Base-by-base conservation (phyloP, 2,797 vertebrate species). In the Catostomus latipinnis region DNA sequence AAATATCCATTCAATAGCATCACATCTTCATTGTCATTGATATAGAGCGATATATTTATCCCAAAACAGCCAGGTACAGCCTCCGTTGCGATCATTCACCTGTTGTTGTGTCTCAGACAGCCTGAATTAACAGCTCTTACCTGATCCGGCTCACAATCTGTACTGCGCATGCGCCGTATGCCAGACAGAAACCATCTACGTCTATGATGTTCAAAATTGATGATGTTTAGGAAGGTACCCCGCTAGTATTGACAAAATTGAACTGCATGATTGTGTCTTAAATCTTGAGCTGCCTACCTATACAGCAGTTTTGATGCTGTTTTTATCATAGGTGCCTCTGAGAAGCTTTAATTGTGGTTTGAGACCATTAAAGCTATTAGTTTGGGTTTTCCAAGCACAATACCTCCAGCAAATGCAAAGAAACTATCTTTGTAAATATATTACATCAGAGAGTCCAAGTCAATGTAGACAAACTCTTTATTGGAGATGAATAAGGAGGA, bases 121-220 rank as follows among this genome's bases (percentile, higher is more conserved):
- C 81, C 53, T 82, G 77, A 71, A 87, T 86, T 88, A 86, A 63
- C 79, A 54, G 65, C 45, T 43, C 69, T 73, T 90, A 93, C 92
- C 91, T 93, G 92, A 88, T 90, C 88, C 84, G 53, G 34, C 34
- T 34, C 34, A 34, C 34, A 34, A 34, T 34, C 34, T 34, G 34
- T 34, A 34, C 2, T 34, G 34, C 34, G 34, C 34, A 34, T 34
- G 34, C 34, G 34, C 34, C 34, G 34, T 34, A 34, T 34, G 34
- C 34, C 34, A 34, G 4, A 34, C 34, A 34, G 34, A 34, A 22
- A 3, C 34, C 34, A 4, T 2, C 22, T 22, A 22, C 3, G 34
- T 34, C 4, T 34, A 34, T 34, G 34, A 34, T 34, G 34, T 34
- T 34, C 34, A 34, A 34, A 34, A 34, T 4, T 34, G 1, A 34